Evolutionary conservation across 2,797 vertebrate genomes (phyloP), one percentile per base, ranked within the genome.

Genomic region (Crenichthys baileyi): DNA sequence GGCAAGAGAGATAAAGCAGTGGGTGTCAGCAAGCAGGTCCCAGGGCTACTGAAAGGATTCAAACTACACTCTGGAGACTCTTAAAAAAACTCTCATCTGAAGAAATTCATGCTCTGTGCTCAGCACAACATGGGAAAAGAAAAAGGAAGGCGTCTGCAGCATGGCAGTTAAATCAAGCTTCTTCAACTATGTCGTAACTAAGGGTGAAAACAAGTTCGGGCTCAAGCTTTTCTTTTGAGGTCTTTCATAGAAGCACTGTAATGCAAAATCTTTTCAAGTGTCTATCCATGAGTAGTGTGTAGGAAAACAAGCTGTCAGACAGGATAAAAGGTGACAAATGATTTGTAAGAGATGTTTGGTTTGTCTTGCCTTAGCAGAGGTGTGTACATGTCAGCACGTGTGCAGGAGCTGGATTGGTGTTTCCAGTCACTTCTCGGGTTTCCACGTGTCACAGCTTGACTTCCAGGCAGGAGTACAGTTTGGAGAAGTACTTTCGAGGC

Each of bases 371-470:
- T 86, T 77, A 83, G 79, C 8, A 72, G 78, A 79, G 58, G 80
- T 80, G 75, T 79, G 58, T 53, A 55, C 75, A 53, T 71, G 81
- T 56, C 75, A 77, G 85, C 89, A 86, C 51, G 70, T 84, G 85
- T 63, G n/a, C 75, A 72, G 80, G 81, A 74, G 67, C 71, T 39
- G 41, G 22, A 55, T 44, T 13, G 15, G 44, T 71, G 77, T 85
- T 82, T 89, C 79, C 65, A 79, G 77, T 70, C 72, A 74, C 72
- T 76, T 83, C 84, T 92, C 83, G 79, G 61, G 76, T 84, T 86
- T 89, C 85, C 74, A 81, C 90, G 56, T 71, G 89, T 89, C 89
- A 90, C 67, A 91, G 91, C 94, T 91, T 86, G 92, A 91, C 82
- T 87, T 87, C 84, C 79, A 87, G 29, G 79, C 77, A 81, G 53